Evolutionary conservation across 53 echinoderm and acorn worm genomes (phyloP), one percentile per base, ranked within the genome.

Genomic region (Echinometra lucunter): DNA sequence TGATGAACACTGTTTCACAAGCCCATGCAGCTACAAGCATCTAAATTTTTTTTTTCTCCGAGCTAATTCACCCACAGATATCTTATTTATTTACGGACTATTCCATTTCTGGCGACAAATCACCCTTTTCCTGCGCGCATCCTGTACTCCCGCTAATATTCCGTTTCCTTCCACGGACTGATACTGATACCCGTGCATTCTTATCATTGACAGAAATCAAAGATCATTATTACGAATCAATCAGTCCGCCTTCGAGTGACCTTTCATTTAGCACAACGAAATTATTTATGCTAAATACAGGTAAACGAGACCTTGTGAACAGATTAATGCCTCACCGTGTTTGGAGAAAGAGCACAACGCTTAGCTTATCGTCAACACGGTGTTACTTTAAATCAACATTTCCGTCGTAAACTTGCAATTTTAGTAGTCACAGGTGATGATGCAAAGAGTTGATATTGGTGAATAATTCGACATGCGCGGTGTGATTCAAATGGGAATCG

Each of bases 51-150:
- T n/a, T n/a, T 57, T 42, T 57, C 57, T 18, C 13, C 37, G 89
- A 21, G 37, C 89, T 89, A 17, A 75, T 78, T 78, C 92, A 78
- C 55, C 92, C 92, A 11, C 55, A 57, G 74, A 92, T 75, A 92
- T 78, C 92, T 92, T 92, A 92, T 92, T 92, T 80, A 92, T 92
- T 92, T 92, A 92, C 92, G 78, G 92, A 74, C 75, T 57, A 66
- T 91, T 91, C 70, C 91, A 89, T 91, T 66, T 69, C 91, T 66
- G 30, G 91, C 91, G 91, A 91, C 91, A 91, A 91, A 91, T 91
- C 91, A 69, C 25, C 89, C 37, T 40, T 69, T 91, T 91, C 91
- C 91, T 91, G 91, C 3, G 69, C 42, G 72, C 47, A 69, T 91
- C 72, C 67, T 40, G 70, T 25, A 70, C 91, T 70, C 44, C 45